Evolutionary conservation across 2,113 vertebrate species (phyloP).

Genomic region (Polypterus senegalus): DNA sequence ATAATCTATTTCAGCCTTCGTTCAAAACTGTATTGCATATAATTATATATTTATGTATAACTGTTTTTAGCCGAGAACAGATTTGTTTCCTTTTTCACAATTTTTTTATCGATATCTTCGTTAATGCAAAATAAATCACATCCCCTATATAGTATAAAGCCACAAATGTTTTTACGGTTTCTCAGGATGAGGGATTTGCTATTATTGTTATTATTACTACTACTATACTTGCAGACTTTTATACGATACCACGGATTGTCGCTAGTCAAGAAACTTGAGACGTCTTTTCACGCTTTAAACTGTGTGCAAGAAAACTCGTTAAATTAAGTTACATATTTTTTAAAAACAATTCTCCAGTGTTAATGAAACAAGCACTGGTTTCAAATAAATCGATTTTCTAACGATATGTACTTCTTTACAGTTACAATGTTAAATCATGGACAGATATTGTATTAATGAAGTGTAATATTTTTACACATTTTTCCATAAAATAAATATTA

Average conservation of each 20-base stretch:
- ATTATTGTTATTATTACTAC: too few relatives aligned
- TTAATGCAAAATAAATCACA: neutral
- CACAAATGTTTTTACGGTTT: constrained; percentile 33
- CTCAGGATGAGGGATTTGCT: constrained; percentile 47
- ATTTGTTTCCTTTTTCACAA: constrained; percentile 25
- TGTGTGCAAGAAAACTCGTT: too few relatives aligned
- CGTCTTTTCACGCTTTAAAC: too few relatives aligned
- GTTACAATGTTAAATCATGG: constrained; percentile 80
- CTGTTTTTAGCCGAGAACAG: constrained; percentile 37
- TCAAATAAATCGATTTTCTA: neutral
- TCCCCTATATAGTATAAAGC: constrained; percentile 23
- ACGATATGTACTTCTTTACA: constrained; percentile 79
- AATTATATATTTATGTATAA: constrained; percentile 52
- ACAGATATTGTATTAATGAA: constrained; percentile 80
- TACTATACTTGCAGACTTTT: too few relatives aligned
- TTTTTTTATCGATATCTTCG: neutral
- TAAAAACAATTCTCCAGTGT: too few relatives aligned
- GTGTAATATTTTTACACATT: constrained; percentile 89
- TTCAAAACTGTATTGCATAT: constrained; percentile 34
- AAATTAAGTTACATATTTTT: too few relatives aligned
- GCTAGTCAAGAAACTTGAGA: too few relatives aligned
- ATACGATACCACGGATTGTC: too few relatives aligned
- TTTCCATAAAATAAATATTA: constrained; percentile 63
- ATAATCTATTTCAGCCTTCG: constrained; percentile 51
- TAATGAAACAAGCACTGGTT: too few relatives aligned